A percentile compares a stretch with the other conserved stretches of the same genome.
phyloP scores from a whole-genome alignment of 2,113 vertebrate genomes.

The Pachyramphus minor region DNA sequence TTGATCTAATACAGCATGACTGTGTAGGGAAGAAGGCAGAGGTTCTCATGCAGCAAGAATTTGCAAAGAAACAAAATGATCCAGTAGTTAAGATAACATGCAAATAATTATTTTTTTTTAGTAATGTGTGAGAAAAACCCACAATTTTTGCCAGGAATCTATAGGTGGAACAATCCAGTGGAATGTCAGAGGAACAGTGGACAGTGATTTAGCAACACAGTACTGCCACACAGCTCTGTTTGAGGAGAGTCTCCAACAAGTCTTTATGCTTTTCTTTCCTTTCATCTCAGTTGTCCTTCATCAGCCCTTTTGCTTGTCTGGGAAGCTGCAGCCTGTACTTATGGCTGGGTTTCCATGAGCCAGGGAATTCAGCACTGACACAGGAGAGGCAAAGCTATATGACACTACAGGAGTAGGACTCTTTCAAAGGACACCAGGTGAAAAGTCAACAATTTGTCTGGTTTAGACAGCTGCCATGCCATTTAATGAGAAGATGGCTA shows the following conservation, averaged over 20 bases:
- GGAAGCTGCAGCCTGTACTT: not conserved
- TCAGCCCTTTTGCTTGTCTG: not conserved
- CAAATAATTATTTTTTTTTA: not conserved
- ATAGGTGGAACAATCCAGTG: not conserved
- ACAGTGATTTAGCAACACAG: not conserved
- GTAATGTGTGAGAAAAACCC: not conserved
- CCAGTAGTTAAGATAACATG: not conserved
- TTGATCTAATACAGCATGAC: not conserved
- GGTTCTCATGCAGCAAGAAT: not conserved
- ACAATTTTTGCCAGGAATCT: not conserved
- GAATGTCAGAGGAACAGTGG: not conserved
- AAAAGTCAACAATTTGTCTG: not conserved
- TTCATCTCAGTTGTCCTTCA: not conserved
- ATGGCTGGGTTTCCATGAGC: not conserved
- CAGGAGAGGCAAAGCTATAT: accelerated
- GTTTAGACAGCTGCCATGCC: not conserved
- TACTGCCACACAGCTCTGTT: not conserved
- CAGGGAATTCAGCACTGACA: not conserved
- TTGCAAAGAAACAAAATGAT: not conserved
- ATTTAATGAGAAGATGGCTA: not conserved
- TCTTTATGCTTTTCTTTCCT: not conserved
- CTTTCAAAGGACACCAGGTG: not conserved
- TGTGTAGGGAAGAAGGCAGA: not conserved
- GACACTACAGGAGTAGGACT: not conserved
- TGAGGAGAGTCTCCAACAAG: not conserved